These are phyloP conservation scores for Thalassoma bifasciatum DNA, from an alignment of 2,113 vertebrate species.

Conservation along the genomic window DNA sequence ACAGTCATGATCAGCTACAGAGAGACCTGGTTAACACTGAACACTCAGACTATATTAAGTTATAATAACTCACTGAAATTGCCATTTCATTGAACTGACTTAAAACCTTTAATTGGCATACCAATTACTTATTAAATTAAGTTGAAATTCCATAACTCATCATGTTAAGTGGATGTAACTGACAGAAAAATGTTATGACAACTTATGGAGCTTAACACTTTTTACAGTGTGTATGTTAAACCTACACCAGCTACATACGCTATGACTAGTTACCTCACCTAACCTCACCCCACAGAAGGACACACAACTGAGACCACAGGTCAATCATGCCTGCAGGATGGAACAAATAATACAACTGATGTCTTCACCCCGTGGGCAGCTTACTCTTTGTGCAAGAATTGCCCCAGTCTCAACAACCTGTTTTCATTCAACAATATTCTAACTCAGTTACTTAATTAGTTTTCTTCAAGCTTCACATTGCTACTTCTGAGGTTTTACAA, in stretches of 20 bases:
- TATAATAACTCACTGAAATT: too few species aligned
- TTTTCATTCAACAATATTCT: neutral
- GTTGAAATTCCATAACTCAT: too few species aligned
- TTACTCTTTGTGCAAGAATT: neutral
- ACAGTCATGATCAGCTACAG: too few species aligned
- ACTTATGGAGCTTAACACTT: too few species aligned
- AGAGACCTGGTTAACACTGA: too few species aligned
- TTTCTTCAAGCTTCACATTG: slow-evolving; percentile 1
- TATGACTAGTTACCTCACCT: neutral
- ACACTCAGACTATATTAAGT: too few species aligned
- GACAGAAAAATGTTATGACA: too few species aligned
- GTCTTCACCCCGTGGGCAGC: neutral
- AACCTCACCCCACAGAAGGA: neutral
- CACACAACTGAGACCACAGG: neutral
- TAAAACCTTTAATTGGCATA: too few species aligned
- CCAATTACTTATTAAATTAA: too few species aligned
- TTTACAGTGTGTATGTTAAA: neutral
- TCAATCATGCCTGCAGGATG: neutral
- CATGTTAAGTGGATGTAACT: too few species aligned
- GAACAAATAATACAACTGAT: neutral
- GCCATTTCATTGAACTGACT: too few species aligned
- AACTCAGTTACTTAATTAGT: slow-evolving; percentile 9
- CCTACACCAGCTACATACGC: neutral
- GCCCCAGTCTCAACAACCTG: neutral
- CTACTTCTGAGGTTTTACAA: slow-evolving; percentile 5